Evolutionary conservation across 1,140 invertebrate species (phyloP).

Genomic region (Brachionus calyciflorus): DNA sequence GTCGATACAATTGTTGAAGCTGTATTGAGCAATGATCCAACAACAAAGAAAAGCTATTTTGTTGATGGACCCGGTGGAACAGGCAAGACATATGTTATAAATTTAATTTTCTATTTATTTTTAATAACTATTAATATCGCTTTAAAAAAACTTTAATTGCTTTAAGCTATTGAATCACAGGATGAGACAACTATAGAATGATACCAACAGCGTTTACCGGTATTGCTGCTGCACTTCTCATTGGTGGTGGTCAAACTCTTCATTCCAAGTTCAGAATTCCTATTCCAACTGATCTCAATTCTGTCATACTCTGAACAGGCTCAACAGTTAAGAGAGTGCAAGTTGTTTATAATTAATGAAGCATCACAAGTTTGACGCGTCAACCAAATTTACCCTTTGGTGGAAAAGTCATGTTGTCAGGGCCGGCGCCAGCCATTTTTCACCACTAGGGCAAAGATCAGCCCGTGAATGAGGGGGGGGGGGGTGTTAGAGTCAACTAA

Average conservation of each 20-base stretch:
- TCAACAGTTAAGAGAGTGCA: not conserved
- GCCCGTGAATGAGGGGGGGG: too few relatives aligned
- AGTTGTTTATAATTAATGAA: slow-evolving; percentile 49
- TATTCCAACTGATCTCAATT: not conserved
- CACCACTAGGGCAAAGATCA: too few relatives aligned
- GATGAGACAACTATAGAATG: not conserved
- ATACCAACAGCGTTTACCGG: too few relatives aligned
- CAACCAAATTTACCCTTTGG: slow-evolving; percentile 30
- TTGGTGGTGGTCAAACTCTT: not conserved
- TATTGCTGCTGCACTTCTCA: not conserved
- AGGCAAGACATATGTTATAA: too few relatives aligned
- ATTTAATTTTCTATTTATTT: not conserved
- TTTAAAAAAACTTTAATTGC: not conserved
- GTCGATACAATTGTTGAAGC: too few relatives aligned
- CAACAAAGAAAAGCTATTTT: too few relatives aligned
- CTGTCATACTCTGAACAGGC: not conserved
- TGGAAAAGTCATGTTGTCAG: slow-evolving; percentile 48
- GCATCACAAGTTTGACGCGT: slow-evolving; percentile 48
- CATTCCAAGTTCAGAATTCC: not conserved
- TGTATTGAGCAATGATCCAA: too few relatives aligned
- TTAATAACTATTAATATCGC: not conserved
- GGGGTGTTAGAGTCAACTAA: too few relatives aligned
- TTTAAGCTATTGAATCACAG: not conserved
- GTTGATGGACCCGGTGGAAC: too few relatives aligned
- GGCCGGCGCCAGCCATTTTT: too few relatives aligned